A percentile compares a stretch with the other conserved stretches of the same genome.
These are phyloP conservation scores for Nephrotoma guestfalica DNA, from an alignment of 2,888 invertebrate genomes.

Conservation along the genomic window DNA sequence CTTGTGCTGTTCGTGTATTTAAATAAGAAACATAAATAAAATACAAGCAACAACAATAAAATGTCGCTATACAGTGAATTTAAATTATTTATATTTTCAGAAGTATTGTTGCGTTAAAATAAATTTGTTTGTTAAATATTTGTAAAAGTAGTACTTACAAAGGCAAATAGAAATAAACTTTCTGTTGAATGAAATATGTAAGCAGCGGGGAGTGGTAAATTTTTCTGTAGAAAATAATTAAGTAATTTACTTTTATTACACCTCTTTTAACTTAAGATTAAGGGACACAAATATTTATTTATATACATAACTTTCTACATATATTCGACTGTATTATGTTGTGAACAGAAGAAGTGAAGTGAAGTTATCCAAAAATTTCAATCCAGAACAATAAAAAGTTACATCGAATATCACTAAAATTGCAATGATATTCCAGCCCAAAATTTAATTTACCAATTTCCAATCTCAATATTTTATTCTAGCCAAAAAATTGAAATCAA, in stretches of 20 bases:
- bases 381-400: too few species aligned
- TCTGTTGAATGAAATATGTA: neutral
- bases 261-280: neutral
- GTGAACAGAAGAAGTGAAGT: too few species aligned
- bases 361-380: too few species aligned
- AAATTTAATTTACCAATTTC: too few species aligned
- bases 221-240: neutral
- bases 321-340: too few species aligned
- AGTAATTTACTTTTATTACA: neutral
- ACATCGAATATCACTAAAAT: too few species aligned
- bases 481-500: too few species aligned
- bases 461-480: too few species aligned
- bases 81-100: neutral
- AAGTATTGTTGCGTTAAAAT: neutral
- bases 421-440: too few species aligned
- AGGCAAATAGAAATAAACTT: neutral
- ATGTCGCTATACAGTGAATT: neutral
- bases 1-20: neutral
- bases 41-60: neutral
- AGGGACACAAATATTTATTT: too few species aligned
- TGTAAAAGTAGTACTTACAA: neutral
- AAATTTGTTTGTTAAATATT: neutral
- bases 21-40: neutral
- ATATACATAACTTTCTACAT: too few species aligned
- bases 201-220: neutral